These are phyloP conservation scores for Heterodera filipjevi DNA, from an alignment of 2,888 invertebrate species.

Conservation along the genomic window DNA sequence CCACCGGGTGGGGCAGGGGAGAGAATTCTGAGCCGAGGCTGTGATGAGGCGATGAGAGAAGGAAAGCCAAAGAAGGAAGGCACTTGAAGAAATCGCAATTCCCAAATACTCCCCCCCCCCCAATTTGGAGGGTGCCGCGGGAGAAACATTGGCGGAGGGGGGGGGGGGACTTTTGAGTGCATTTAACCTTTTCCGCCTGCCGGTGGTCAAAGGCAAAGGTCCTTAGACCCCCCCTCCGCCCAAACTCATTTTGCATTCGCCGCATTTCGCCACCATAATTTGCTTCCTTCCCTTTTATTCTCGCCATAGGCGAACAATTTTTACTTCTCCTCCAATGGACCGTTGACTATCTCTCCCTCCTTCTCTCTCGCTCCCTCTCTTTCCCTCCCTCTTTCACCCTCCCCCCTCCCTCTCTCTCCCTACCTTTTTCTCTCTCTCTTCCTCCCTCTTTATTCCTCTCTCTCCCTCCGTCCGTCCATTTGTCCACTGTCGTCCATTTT, in stretches of 20 bases:
- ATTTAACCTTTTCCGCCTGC: background rate
- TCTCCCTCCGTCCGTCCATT: background rate
- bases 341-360: too few relatives aligned
- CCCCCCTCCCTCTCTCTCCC: too few relatives aligned
- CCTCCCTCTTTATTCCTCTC: background rate
- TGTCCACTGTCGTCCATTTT: background rate
- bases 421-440: too few relatives aligned
- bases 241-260: constrained; percentile 1
- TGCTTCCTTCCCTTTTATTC: background rate
- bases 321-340: background rate
- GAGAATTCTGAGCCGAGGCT: background rate
- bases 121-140: background rate
- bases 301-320: background rate
- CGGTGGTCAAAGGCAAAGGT: constrained; percentile 10
- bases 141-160: background rate
- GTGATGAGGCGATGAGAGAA: background rate
- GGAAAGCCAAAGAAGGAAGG: background rate
- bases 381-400: too few relatives aligned
- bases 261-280: background rate
- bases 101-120: background rate
- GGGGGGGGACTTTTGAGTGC: background rate
- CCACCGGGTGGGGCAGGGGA: background rate
- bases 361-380: too few relatives aligned
- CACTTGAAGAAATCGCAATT: constrained; percentile 12
- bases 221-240: too few relatives aligned